phyloP scores from a whole-genome alignment of 1,140 invertebrate genomes.

The Frieseomelitta varia region DNA sequence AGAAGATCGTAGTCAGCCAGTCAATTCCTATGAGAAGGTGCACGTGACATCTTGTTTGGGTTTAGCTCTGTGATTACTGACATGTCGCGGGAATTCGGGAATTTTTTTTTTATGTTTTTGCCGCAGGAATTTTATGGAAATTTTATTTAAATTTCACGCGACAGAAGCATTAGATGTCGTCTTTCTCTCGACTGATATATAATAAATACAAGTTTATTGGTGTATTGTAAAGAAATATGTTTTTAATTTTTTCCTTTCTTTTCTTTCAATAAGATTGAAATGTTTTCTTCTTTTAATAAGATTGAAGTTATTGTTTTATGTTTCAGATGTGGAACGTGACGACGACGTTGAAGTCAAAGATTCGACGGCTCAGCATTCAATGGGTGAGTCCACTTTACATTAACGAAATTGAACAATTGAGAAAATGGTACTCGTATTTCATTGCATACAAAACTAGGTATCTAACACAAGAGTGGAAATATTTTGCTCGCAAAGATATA shows the following conservation, averaged over 20 bases:
- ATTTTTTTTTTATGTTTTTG: not conserved
- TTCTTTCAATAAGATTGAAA: not conserved
- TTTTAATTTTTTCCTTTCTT: no score
- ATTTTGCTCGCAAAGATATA: not conserved
- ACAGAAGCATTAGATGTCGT: not conserved
- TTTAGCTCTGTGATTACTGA: not conserved
- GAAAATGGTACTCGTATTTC: not conserved
- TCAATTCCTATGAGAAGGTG: conserved; percentile 50
- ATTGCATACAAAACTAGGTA: not conserved
- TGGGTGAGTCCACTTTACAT: conserved; percentile 68
- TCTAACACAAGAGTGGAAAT: no score
- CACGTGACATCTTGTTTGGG: not conserved
- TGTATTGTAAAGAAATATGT: not conserved
- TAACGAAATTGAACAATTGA: not conserved
- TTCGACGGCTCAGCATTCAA: conserved; percentile 68
- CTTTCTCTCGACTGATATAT: not conserved
- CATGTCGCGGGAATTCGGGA: not conserved
- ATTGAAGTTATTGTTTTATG: conserved; percentile 6
- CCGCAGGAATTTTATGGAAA: not conserved
- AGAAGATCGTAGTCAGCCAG: conserved; percentile 15
- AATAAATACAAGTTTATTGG: not conserved
- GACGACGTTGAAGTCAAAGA: not conserved
- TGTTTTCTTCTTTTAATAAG: no score
- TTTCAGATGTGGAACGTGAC: conserved; percentile 68
- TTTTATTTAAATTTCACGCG: not conserved